Conservation (phyloP, 2,888 invertebrate species). For the Strigamia crassipes region DNA sequence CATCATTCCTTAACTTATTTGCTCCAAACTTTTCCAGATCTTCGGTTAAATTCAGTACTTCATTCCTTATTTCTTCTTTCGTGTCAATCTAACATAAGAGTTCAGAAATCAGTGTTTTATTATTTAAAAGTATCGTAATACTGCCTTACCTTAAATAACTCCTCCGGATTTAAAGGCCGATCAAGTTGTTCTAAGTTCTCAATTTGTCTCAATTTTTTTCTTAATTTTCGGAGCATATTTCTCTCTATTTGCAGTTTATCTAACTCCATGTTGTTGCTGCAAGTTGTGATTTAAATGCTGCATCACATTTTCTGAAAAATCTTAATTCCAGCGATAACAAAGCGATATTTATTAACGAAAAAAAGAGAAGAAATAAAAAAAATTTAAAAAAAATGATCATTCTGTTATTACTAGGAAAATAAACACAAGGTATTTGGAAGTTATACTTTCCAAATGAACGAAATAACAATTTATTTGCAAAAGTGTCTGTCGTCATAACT, state of each 20-base stretch:
- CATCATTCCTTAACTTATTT: neutral
- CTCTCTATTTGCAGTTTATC: neutral
- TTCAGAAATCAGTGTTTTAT: neutral
- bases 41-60: neutral
- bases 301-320: no score
- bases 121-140: neutral
- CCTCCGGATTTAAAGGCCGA: slow-evolving; percentile 47
- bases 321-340: no score
- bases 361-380: no score
- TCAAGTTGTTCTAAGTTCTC: slow-evolving; percentile 47
- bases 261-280: neutral
- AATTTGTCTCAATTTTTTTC: slow-evolving; percentile 49
- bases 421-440: no score
- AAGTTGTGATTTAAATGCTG: no score
- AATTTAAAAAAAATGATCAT: no score
- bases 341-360: no score
- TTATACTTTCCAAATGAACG: no score
- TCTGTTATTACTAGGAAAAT: no score
- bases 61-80: neutral
- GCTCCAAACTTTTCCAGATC: neutral
- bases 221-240: slow-evolving; percentile 44
- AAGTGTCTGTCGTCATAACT: no score
- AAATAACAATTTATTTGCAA: no score
- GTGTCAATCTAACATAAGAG: neutral
- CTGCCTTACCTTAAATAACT: slow-evolving; percentile 45